These are phyloP conservation scores for Exocentrus adspersus DNA, from an alignment of 2,888 invertebrate genomes.

Conservation along the genomic window DNA sequence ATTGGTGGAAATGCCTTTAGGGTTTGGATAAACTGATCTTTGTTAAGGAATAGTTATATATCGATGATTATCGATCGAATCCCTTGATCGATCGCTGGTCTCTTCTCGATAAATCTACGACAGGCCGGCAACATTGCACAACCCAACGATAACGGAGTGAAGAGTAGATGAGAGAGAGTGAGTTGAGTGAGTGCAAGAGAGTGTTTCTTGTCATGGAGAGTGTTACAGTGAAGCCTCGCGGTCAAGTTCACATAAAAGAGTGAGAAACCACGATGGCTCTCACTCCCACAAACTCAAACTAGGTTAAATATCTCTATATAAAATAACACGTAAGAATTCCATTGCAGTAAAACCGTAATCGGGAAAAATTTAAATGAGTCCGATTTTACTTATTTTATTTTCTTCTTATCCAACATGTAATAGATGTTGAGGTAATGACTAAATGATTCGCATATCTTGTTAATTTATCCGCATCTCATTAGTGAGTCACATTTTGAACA, in stretches of 20 bases:
- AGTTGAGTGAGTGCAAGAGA: constrained; percentile 47
- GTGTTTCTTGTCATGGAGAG: constrained; percentile 48
- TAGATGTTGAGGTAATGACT: not conserved
- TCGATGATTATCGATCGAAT: too few species aligned
- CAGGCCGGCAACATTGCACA: constrained; percentile 14
- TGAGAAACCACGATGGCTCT: constrained; percentile 23
- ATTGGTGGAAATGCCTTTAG: too few species aligned
- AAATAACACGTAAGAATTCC: constrained; percentile 3
- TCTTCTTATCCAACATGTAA: not conserved
- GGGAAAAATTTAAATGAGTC: not conserved
- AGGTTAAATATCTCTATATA: constrained; percentile 22
- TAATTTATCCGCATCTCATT: not conserved
- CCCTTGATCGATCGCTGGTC: not conserved
- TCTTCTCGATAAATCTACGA: not conserved
- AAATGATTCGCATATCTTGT: not conserved
- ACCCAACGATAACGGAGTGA: constrained; percentile 25
- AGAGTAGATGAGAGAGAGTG: constrained; percentile 44
- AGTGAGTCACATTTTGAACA: too few species aligned
- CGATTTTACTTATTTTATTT: constrained; percentile 2
- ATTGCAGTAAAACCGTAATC: constrained; percentile 5
- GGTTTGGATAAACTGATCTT: too few species aligned
- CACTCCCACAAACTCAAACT: constrained; percentile 26
- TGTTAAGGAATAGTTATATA: too few species aligned
- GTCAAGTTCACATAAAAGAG: constrained; percentile 35
- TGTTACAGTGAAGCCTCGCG: constrained; percentile 34